Conservation (phyloP, 2,113 vertebrate species). For the Panthera uncia region DNA sequence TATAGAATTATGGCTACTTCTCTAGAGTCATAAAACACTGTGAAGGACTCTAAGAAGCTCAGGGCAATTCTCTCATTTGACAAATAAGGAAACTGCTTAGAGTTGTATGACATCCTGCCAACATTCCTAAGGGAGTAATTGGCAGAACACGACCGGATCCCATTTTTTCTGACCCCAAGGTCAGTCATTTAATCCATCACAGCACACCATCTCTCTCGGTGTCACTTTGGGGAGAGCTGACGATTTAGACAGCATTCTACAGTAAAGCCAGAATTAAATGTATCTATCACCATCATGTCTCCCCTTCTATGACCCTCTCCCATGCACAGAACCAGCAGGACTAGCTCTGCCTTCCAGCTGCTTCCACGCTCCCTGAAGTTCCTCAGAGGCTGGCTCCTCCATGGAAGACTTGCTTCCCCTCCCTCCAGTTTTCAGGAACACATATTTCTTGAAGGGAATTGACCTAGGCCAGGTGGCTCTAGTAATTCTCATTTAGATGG, state of each 20-base stretch:
- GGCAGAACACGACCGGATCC: neutral
- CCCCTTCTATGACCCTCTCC: neutral
- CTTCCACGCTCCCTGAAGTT: neutral
- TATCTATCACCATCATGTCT: neutral
- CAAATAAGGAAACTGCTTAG: neutral
- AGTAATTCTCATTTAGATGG: neutral
- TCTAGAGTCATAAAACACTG: conserved; percentile 5
- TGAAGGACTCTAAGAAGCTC: neutral
- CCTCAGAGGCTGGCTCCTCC: accelerated
- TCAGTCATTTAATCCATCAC: neutral
- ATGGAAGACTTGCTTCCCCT: neutral
- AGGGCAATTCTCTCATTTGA: conserved; percentile 28
- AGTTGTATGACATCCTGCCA: neutral
- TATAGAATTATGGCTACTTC: neutral
- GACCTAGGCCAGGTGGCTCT: neutral
- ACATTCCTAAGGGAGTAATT: conserved; percentile 16
- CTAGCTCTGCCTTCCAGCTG: neutral
- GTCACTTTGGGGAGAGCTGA: neutral
- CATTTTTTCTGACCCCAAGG: conserved; percentile 19
- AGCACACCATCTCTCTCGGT: neutral
- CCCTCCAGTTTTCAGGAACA: neutral
- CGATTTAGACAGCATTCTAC: neutral
- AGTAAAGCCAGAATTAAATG: neutral
- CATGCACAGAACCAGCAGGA: neutral
- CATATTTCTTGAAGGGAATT: neutral